A percentile compares a stretch with the other conserved stretches of the same genome.
These are phyloP conservation scores for Cotesia chilonis DNA, from an alignment of 1,140 invertebrate genomes.

Conservation along the genomic window DNA sequence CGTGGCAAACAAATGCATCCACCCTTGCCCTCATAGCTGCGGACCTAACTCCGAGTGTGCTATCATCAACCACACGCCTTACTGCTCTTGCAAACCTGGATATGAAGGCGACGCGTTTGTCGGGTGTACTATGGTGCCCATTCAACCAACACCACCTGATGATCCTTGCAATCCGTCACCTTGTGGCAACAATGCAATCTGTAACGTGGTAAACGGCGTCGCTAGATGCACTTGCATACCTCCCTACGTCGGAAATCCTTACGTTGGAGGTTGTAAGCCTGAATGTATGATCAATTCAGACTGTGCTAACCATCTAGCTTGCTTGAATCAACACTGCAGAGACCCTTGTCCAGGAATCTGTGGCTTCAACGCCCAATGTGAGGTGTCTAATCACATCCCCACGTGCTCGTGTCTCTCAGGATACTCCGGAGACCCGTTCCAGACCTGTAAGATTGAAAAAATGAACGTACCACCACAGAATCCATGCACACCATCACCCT, in stretches of 20 bases:
- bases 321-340: slow-evolving; percentile 84
- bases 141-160: slow-evolving; percentile 53
- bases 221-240: slow-evolving; percentile 83
- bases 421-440: slow-evolving; percentile 83
- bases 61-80: slow-evolving; percentile 82
- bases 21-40: slow-evolving; percentile 79
- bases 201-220: slow-evolving; percentile 72
- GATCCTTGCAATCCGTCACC: slow-evolving; percentile 82
- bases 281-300: slow-evolving; percentile 83
- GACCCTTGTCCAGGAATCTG: slow-evolving; percentile 88
- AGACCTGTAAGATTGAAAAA: slow-evolving; percentile 73
- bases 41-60: slow-evolving; percentile 82
- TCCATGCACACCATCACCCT: slow-evolving; percentile 82
- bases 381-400: slow-evolving; percentile 82
- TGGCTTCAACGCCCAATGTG: slow-evolving; percentile 80
- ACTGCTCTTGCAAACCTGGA: slow-evolving; percentile 79
- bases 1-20: slow-evolving; percentile 80
- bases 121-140: slow-evolving; percentile 70
- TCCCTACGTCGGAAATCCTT: slow-evolving; percentile 85
- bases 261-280: slow-evolving; percentile 78
- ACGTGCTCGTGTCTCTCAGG: slow-evolving; percentile 80
- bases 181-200: slow-evolving; percentile 83
- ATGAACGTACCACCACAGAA: slow-evolving; percentile 65
- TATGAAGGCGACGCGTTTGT: slow-evolving; percentile 85
- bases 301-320: slow-evolving; percentile 80